Percentiles rank a stretch among this genome's conserved stretches.
phyloP scores from a whole-genome alignment of 1,140 invertebrate genomes.

The Tribolium madens region DNA sequence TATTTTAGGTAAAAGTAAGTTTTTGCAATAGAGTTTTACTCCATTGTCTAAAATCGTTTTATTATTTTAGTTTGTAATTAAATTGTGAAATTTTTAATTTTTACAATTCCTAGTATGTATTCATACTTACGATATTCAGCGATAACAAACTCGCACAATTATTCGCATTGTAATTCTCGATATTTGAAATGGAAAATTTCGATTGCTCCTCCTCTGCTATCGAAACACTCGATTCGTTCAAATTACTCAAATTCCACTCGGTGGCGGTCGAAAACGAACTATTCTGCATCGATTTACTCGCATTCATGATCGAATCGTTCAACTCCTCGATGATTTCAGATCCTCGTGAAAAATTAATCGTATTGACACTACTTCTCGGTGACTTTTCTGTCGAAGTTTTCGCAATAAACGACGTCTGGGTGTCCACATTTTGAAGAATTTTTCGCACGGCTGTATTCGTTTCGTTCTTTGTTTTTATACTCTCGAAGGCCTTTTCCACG shows the following conservation, averaged over 20 bases:
- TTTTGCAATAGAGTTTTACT: too few species aligned
- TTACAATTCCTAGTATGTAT: too few species aligned
- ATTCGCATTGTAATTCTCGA: conserved; percentile 12
- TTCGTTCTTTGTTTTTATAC: conserved; percentile 49
- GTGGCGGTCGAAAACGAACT: not conserved
- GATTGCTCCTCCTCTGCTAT: not conserved
- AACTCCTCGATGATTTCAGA: conserved; percentile 49
- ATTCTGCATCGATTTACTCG: conserved; percentile 1
- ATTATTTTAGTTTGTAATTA: too few species aligned
- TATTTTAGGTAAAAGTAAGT: too few species aligned
- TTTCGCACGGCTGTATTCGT: conserved; percentile 26
- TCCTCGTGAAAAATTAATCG: conserved; percentile 60
- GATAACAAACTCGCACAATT: conserved; percentile 23
- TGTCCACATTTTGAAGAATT: conserved; percentile 48
- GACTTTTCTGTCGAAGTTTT: conserved; percentile 11
- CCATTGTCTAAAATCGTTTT: too few species aligned
- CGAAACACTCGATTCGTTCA: conserved; percentile 1
- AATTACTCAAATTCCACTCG: conserved; percentile 3
- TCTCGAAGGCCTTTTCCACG: conserved; percentile 60
- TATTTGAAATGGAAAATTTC: conserved; percentile 12
- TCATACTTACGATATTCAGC: conserved; percentile 14
- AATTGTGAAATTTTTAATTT: too few species aligned
- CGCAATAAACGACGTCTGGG: conserved; percentile 50
- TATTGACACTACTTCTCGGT: not conserved
- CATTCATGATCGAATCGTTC: not conserved